A percentile compares a stretch with the other conserved stretches of the same genome.
These are phyloP conservation scores for Ochotona princeps DNA, from an alignment of 2,113 vertebrate genomes.

Conservation along the genomic window DNA sequence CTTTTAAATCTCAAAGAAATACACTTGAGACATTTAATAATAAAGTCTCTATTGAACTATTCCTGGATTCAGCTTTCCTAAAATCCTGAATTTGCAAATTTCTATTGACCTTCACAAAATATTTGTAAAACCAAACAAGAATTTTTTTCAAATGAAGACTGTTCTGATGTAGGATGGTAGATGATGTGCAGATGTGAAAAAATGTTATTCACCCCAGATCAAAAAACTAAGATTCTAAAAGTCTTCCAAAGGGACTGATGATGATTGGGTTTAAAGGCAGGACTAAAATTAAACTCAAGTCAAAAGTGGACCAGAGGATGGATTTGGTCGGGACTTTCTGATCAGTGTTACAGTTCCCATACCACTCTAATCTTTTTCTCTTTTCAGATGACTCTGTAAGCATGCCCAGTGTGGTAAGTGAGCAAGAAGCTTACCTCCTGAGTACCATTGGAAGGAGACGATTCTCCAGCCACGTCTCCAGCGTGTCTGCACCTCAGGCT, in stretches of 20 bases:
- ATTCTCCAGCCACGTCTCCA: slow-evolving; percentile 97
- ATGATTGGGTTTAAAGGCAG: not conserved
- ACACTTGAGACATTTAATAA: not conserved
- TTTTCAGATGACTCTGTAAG: slow-evolving; percentile 95
- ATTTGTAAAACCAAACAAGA: slow-evolving; percentile 3
- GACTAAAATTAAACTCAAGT: not conserved
- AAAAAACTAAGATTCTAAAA: too few relatives aligned
- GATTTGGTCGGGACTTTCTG: not conserved
- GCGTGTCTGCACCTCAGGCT: slow-evolving; percentile 90
- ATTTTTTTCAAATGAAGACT: slow-evolving; percentile 3
- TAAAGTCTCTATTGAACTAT: not conserved
- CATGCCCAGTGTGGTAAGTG: slow-evolving; percentile 99
- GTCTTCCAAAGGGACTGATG: not conserved
- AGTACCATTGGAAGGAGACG: slow-evolving; percentile 92
- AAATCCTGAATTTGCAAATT: not conserved
- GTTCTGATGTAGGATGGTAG: not conserved
- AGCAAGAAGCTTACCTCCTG: slow-evolving; percentile 96
- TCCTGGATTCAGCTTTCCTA: not conserved
- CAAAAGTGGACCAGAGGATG: not conserved
- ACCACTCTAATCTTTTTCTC: not conserved
- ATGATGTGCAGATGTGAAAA: not conserved
- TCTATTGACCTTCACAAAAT: slow-evolving; percentile 5
- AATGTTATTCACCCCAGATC: not conserved
- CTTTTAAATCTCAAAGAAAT: slow-evolving; percentile 36
- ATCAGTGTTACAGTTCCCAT: not conserved